Evolutionary conservation across 2,113 vertebrate species (phyloP).

Genomic region (Pteruthius melanotis): DNA sequence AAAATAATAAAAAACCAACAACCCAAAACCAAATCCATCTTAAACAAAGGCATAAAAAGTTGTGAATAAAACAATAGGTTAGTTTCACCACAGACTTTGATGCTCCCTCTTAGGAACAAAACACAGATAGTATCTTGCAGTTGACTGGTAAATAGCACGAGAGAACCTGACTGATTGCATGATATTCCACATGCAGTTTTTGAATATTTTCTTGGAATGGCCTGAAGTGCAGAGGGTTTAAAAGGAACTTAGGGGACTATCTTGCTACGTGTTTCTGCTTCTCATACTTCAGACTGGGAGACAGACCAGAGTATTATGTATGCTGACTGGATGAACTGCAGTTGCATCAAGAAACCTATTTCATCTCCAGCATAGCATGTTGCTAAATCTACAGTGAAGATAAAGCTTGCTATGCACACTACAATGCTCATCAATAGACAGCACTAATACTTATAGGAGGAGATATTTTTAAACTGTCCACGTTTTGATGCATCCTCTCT

Average conservation of each 20-base stretch:
- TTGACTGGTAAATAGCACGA: not conserved
- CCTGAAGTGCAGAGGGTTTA: not conserved
- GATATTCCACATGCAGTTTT: not conserved
- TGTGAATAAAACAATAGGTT: not conserved
- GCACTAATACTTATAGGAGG: not conserved
- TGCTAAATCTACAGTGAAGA: not conserved
- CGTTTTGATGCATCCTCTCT: not conserved
- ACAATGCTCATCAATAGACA: not conserved
- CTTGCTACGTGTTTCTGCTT: not conserved
- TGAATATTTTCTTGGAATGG: not conserved
- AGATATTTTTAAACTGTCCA: not conserved
- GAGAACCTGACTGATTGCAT: not conserved
- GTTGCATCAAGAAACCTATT: not conserved
- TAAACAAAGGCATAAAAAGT: not conserved
- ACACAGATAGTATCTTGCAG: not conserved
- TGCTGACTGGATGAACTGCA: not conserved
- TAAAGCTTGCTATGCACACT: not conserved
- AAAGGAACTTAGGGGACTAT: not conserved
- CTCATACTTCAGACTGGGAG: not conserved
- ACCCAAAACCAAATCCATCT: not conserved
- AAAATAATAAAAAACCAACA: rapidly evolving
- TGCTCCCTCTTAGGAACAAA: not conserved
- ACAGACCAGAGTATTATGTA: not conserved
- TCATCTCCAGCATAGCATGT: not conserved
- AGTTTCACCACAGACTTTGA: not conserved